phyloP scores from a whole-genome alignment of 2,888 invertebrate species.

The Sialis lutaria region DNA sequence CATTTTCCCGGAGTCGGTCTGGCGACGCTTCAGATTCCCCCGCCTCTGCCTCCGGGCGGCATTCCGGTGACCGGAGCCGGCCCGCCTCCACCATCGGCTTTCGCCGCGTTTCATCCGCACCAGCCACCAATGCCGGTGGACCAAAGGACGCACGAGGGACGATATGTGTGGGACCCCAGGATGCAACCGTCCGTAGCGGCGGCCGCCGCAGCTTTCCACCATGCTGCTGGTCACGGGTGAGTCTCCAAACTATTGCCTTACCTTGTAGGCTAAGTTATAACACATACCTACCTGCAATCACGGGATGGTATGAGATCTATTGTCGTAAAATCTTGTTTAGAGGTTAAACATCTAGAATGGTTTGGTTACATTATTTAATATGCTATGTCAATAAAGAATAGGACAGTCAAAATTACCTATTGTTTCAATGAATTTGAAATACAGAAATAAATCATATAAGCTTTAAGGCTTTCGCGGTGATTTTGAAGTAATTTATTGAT shows the following conservation, averaged over 20 bases:
- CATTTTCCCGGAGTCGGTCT: slow-evolving; percentile 14
- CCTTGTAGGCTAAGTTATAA: neutral
- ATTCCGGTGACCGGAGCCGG: slow-evolving; percentile 11
- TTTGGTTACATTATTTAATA: too few relatives aligned
- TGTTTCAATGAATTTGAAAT: too few relatives aligned
- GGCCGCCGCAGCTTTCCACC: slow-evolving; percentile 6
- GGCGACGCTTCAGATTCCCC: slow-evolving; percentile 12
- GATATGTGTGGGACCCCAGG: slow-evolving; percentile 26
- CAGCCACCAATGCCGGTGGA: slow-evolving; percentile 40
- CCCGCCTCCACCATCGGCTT: slow-evolving; percentile 22
- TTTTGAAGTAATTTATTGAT: too few relatives aligned
- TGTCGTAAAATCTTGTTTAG: too few relatives aligned
- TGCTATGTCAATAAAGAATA: too few relatives aligned
- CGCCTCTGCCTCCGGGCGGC: slow-evolving; percentile 21
- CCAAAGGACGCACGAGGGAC: slow-evolving; percentile 30
- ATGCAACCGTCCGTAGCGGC: slow-evolving; percentile 19
- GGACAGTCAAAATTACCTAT: too few relatives aligned
- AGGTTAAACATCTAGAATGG: too few relatives aligned
- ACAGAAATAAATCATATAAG: too few relatives aligned
- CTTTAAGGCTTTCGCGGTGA: too few relatives aligned
- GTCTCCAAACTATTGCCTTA: neutral
- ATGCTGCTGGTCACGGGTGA: slow-evolving; percentile 7
- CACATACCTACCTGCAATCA: neutral
- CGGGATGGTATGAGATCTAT: too few relatives aligned
- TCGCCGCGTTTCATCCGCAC: slow-evolving; percentile 36